These are phyloP conservation scores for Myotis planiceps DNA, from an alignment of 2,797 vertebrate genomes.

Conservation along the genomic window DNA sequence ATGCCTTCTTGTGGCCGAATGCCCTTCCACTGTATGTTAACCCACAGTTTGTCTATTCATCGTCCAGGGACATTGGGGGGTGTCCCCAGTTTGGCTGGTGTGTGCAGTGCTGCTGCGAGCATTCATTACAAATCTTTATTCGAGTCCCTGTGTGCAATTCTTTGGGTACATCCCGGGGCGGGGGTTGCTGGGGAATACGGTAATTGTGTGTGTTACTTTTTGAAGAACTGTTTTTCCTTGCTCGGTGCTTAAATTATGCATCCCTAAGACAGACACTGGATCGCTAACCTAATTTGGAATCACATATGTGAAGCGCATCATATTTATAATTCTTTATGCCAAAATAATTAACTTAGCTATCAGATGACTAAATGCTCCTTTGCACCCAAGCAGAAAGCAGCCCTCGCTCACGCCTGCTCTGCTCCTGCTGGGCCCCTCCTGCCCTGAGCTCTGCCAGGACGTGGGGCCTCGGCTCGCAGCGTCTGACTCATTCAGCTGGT, in stretches of 20 bases:
- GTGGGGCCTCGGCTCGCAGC: background rate
- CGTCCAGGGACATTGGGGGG: fast-evolving
- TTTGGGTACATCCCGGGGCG: background rate
- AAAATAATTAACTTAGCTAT: constrained; percentile 43
- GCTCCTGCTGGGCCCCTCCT: background rate
- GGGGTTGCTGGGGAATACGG: background rate
- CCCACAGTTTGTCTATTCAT: too few species aligned
- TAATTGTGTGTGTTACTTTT: background rate
- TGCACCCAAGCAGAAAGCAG: constrained; percentile 62
- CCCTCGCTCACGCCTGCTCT: background rate
- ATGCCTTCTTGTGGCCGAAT: background rate
- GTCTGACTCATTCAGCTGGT: background rate
- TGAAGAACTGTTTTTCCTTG: background rate
- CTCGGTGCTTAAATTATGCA: background rate
- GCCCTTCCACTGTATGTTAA: fast-evolving
- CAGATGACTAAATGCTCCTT: constrained; percentile 52
- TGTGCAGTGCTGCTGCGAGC: fast-evolving
- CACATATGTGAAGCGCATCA: constrained; percentile 45
- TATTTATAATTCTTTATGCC: constrained; percentile 43
- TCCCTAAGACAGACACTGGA: background rate
- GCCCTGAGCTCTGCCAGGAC: background rate
- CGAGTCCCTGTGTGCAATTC: background rate
- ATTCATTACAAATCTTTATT: fast-evolving
- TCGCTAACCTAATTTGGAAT: constrained; percentile 30
- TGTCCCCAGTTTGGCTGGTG: background rate